Evolutionary conservation across 2,888 invertebrate species (phyloP), one percentile per base, ranked within the genome.

Genomic region (Micoletzkya japonica): DNA sequence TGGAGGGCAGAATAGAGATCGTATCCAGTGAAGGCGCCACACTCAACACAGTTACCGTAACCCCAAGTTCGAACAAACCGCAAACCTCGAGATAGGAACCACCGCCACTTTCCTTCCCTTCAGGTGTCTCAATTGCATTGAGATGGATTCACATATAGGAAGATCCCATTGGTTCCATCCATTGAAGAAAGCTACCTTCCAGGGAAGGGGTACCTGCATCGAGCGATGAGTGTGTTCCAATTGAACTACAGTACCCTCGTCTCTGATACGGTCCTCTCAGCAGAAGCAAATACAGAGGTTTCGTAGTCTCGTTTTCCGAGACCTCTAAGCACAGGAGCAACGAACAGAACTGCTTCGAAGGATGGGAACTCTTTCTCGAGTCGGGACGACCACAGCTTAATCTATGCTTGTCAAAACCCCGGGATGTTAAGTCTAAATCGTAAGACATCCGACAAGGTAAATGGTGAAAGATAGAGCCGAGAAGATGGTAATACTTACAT

Each of bases 101-200:
- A 68, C 30, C 3, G 58, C 68, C 10, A 68, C 39, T 57, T 58
- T 28, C 26, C 44, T 58, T 10, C 26, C 68, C 39, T 68, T 58
- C n/a, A 68, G 58, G 28, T 68, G 57, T 2, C 24, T 44, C 57
- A 68, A 28, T 58, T 58, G 68, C 28, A 36, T 32, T 30, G 32
- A 3, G 14, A 68, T 68, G 24, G 32, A 57, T 30, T 68, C 68
- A 32, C 39, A 4, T n/a, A 68, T 44, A 34, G 68, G 68, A 7
- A 68, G 57, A 58, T 68, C 68, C 68, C 68, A 68, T n/a, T 68
- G 68, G 44, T 68, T 44, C 68, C 68, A 68, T 44, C 57, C 57
- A 32, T 68, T 68, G 58, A 58, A 68, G 44, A 68, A 68, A 24
- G 68, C 68, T 17, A 68, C 44, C 44, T 58, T 26, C 57, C 57